Percentiles rank a stretch among this genome's conserved stretches.
Evolutionary conservation across 2,888 invertebrate genomes (phyloP).

Genomic region (Diachrysia chrysitis): DNA sequence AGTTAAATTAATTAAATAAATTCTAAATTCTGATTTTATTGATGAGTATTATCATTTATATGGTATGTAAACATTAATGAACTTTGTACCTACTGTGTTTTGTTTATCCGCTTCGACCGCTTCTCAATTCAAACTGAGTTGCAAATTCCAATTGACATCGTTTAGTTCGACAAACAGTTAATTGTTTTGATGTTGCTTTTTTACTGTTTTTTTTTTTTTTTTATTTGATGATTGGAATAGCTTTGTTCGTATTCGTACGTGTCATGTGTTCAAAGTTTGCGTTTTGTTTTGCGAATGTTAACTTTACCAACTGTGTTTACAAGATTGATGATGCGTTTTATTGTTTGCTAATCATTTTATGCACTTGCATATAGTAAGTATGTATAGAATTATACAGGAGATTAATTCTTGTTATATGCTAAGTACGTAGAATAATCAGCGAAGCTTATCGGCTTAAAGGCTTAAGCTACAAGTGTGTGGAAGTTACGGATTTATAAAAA

Average conservation of each 20-base stretch:
- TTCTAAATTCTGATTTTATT: not conserved
- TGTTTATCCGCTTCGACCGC: not conserved
- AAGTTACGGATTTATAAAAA: not conserved
- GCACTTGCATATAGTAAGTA: not conserved
- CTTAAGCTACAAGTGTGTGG: not conserved
- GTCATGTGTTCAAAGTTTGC: conserved; percentile 44
- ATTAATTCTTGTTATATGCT: conserved; percentile 1
- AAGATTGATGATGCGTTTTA: conserved; percentile 22
- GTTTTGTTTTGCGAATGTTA: conserved; percentile 25
- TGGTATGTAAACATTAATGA: not conserved
- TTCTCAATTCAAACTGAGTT: conserved; percentile 8
- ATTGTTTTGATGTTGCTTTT: conserved; percentile 25
- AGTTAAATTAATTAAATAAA: too few species aligned
- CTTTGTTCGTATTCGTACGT: conserved; percentile 26
- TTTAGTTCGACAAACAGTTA: conserved; percentile 12
- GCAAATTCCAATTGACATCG: conserved; percentile 11
- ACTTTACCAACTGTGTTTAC: conserved; percentile 25
- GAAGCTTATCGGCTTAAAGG: not conserved
- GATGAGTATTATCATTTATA: not conserved
- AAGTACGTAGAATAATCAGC: conserved; percentile 4
- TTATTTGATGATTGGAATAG: conserved; percentile 33
- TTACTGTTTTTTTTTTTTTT: conserved; percentile 24
- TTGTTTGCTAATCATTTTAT: not conserved
- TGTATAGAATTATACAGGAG: not conserved
- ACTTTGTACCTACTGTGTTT: not conserved